Percentiles rank a stretch among this genome's conserved stretches.
These are phyloP conservation scores for Odontamblyopus lacepedii DNA, from an alignment of 2,797 vertebrate genomes.

Conservation along the genomic window DNA sequence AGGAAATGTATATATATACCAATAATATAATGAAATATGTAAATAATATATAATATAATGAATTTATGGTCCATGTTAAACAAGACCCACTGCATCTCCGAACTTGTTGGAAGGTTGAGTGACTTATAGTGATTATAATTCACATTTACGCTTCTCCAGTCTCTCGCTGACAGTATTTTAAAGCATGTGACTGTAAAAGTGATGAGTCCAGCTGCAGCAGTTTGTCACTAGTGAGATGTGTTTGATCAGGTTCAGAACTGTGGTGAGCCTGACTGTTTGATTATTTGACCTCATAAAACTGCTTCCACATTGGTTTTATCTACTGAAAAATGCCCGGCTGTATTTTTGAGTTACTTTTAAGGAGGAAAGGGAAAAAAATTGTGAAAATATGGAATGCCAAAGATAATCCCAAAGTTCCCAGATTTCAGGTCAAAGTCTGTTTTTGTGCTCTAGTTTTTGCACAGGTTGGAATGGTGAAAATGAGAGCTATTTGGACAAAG, in stretches of 20 bases:
- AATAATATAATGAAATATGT: no score
- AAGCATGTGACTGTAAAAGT: constrained; percentile 18
- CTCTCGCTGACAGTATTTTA: constrained; percentile 22
- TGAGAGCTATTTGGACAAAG: constrained; percentile 12
- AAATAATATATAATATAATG: no score
- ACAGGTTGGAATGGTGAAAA: constrained; percentile 26
- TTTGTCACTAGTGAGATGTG: constrained; percentile 34
- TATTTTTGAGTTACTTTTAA: constrained; percentile 21
- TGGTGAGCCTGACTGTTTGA: constrained; percentile 9
- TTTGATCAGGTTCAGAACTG: constrained; percentile 16
- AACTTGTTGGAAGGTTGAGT: not conserved
- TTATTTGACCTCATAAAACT: constrained; percentile 22
- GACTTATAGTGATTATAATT: constrained; percentile 18
- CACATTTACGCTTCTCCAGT: constrained; percentile 16
- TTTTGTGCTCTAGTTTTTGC: constrained; percentile 32
- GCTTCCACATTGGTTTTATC: constrained; percentile 33
- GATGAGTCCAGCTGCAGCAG: constrained; percentile 42
- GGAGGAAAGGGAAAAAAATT: constrained; percentile 22
- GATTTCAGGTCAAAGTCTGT: constrained; percentile 45
- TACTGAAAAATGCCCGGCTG: constrained; percentile 24
- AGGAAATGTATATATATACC: no score
- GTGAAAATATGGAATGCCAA: constrained; percentile 42
- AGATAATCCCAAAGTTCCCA: constrained; percentile 39
- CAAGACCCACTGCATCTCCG: not conserved
- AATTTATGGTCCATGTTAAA: not conserved